These are phyloP conservation scores for Phrynocephalus vlangalii DNA, from an alignment of 2,797 vertebrate species.

Conservation along the genomic window DNA sequence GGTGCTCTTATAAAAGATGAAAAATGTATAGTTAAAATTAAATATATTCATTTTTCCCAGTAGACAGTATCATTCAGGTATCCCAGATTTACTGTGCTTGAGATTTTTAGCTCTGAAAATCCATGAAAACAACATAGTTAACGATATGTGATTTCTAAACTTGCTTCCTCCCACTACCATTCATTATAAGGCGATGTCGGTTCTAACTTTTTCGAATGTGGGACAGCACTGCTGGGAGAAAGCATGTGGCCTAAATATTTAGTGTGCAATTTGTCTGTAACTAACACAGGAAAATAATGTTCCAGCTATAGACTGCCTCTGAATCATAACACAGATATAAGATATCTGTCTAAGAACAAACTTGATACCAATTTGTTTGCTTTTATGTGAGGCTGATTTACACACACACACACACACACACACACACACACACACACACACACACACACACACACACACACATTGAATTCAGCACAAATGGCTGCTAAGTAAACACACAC, in stretches of 20 bases:
- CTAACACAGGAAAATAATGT: slow-evolving; percentile 39
- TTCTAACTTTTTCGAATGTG: slow-evolving; percentile 71
- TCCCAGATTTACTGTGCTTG: slow-evolving; percentile 29
- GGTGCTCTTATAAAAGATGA: neutral
- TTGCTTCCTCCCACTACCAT: slow-evolving; percentile 25
- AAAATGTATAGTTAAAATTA: slow-evolving; percentile 23
- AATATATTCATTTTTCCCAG: slow-evolving; percentile 27
- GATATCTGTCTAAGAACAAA: neutral
- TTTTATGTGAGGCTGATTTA: neutral
- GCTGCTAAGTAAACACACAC: neutral
- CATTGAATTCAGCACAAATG: neutral
- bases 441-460: no score
- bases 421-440: no score
- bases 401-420: neutral
- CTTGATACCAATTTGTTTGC: neutral
- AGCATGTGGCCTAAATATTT: slow-evolving; percentile 68
- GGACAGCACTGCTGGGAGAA: slow-evolving; percentile 71
- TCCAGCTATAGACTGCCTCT: slow-evolving; percentile 21
- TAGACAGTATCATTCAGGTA: slow-evolving; percentile 34
- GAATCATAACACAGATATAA: neutral
- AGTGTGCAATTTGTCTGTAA: slow-evolving; percentile 54
- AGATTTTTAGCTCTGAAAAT: slow-evolving; percentile 21
- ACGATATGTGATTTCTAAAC: slow-evolving; percentile 52
- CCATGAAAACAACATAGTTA: slow-evolving; percentile 31
- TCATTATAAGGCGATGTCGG: slow-evolving; percentile 55